Evolutionary conservation across 1,140 invertebrate species (phyloP), one percentile per base, ranked within the genome.

Genomic region (Heterodera schachtii): DNA sequence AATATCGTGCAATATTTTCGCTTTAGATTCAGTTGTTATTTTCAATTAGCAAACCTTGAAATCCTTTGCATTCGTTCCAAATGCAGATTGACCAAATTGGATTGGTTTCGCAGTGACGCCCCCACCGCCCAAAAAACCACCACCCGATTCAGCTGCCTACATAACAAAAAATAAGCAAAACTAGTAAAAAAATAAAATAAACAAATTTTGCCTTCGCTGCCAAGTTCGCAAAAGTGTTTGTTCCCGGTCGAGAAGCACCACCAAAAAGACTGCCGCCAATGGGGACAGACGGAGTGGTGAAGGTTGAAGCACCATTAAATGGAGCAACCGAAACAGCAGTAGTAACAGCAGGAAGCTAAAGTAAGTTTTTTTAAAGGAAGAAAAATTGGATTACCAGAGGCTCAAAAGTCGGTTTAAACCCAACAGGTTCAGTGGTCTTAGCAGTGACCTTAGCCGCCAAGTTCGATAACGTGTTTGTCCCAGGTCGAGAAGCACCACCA

Each of bases 41-140:
- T 49, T 46, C 8, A 75, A 75, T 75, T 47, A 75, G 6, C 7
- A 52, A 66, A 81, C 80, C 60, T 81, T 73, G 52, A 81, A 81
- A 44, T 81, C 66, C 41, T 81, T 81, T 44, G 80, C 71, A 66
- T 8, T 9, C n/a, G 7, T 44, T 9, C 47, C 57, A 66, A 78
- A 78, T 9, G 75, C 19, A 6, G 75, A 60, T 67, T 46, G 60
- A 66, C 75, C 75, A 66, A 78, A 78, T 67, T 67, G 75, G 16
- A 46, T n/a, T 3, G 44, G 75, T 67, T 57, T 57, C 16, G 19
- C n/a, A 21, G 43, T 69, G 2, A 46, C 75, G 8, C 31, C 41
- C 64, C 57, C 67, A 64, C 75, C 41, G 21, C 31, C 31, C 67
- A 78, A 78, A 44, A 78, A 78, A 43, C 60, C 75, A 9, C 60